These are phyloP conservation scores for Drosophila multiciliata DNA, from an alignment of 2,888 invertebrate genomes.

Conservation along the genomic window DNA sequence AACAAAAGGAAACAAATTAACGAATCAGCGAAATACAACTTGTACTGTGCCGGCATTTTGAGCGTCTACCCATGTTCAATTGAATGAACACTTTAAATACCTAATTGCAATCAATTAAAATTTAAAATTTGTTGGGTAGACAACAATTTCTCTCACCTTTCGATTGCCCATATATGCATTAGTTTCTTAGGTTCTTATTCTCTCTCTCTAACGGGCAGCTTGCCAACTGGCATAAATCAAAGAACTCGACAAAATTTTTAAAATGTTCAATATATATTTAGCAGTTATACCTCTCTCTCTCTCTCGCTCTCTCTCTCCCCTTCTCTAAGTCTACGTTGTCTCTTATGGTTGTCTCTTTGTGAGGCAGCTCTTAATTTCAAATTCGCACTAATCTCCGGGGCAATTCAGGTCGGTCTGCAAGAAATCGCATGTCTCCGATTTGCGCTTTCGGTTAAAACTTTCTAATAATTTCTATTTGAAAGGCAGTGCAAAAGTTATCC, in stretches of 20 bases:
- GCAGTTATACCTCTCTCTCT: conserved; percentile 13
- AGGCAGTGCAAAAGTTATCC: conserved; percentile 71
- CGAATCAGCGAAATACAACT: conserved; percentile 15
- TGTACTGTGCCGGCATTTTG: not conserved
- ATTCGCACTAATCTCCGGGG: conserved; percentile 63
- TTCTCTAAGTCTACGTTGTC: not conserved
- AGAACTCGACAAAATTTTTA: conserved; percentile 57
- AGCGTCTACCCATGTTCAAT: too few species aligned
- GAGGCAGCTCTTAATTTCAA: conserved; percentile 1
- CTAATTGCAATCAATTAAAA: not conserved
- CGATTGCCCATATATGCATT: conserved; percentile 8
- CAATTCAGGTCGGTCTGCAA: conserved; percentile 11
- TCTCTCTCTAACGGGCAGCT: conserved; percentile 28
- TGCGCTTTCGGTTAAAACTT: conserved; percentile 71
- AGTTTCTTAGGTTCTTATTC: conserved; percentile 25
- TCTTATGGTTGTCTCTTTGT: conserved; percentile 12
- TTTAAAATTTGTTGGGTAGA: not conserved
- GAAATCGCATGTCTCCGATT: conserved; percentile 17
- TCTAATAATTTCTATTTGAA: conserved; percentile 77
- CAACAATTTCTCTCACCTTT: not conserved
- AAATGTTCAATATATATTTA: conserved; percentile 62
- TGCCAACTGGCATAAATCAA: conserved; percentile 60
- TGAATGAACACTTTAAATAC: not conserved
- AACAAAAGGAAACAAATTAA: conserved; percentile 1
- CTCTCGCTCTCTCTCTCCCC: not conserved